Base-by-base conservation (phyloP, 2,797 vertebrate genomes). In the Phataginus tricuspis region DNA sequence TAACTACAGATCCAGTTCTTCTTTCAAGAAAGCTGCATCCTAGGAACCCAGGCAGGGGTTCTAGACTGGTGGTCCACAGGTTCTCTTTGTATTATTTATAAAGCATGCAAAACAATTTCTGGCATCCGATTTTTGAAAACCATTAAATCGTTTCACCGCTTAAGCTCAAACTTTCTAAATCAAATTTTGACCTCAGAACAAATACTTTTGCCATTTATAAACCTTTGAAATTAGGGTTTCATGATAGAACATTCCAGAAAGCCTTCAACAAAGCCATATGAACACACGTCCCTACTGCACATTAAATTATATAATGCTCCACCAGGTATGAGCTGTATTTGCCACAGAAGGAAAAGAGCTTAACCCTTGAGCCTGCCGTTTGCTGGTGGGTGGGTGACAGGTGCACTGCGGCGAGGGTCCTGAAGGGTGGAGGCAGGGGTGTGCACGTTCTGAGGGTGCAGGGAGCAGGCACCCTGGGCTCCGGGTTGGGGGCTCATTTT, bases 401-500 rank as follows among this genome's bases (percentile, higher is more conserved):
- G 98, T 98, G 96, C 96, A 88, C 94, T 66, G 94, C 57, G 94
- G 94, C 42, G 72, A 63, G 61, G 66, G 29, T 9, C 2, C 74
- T 29, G 34, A 78, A 53, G 29, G 61, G 25, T 3, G 29, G 51
- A 37, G 51, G 31, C 7, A 12, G 31, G 74, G 69, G 72, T 11
- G 5, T 3, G 31, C 25, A 9, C 5, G 31, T 45, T 66, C 68
- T 13, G 69, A 61, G 55, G 77, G 79, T 72, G 59, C 68, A 96
- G n/a, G 37, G 79, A 96, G 86, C 68, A 90, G 75, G 74, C 96
- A 93, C 86, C 55, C 89, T 42, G 91, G 55, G 8, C 72, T 98
- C 85, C 90, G 92, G 98, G 84, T 78, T 96, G 94, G 86, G 95
- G 98, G 96, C 96, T 97, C 72, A 53, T 96, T 98, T 98, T 98